Percentiles rank a stretch among this genome's conserved stretches.
These are phyloP conservation scores for Poicephalus gulielmi DNA, from an alignment of 2,113 vertebrate species.

Conservation along the genomic window DNA sequence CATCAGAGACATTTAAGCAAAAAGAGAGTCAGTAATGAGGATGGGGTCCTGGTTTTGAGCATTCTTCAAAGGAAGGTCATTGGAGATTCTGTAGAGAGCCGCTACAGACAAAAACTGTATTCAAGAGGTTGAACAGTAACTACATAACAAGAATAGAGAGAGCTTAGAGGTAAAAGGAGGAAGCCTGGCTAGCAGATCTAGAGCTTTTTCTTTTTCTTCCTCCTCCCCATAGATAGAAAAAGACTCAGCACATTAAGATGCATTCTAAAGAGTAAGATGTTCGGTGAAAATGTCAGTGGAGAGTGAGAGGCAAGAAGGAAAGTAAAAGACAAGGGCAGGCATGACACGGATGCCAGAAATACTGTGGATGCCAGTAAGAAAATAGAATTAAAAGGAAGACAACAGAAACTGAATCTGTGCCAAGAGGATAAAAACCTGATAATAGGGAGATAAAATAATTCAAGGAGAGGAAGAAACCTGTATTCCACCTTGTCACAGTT, in stretches of 20 bases:
- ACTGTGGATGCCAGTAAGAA: not conserved
- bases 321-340: not conserved
- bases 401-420: not conserved
- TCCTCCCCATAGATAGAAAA: not conserved
- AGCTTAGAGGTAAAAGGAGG: not conserved
- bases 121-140: not conserved
- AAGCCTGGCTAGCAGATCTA: not conserved
- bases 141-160: not conserved
- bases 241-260: not conserved
- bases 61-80: constrained; percentile 4
- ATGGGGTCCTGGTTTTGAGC: not conserved
- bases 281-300: not conserved
- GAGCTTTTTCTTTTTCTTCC: not conserved
- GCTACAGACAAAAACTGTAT: not conserved
- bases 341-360: not conserved
- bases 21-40: not conserved
- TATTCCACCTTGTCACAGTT: not conserved
- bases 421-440: not conserved
- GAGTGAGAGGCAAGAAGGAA: not conserved
- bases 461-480: not conserved
- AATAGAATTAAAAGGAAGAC: not conserved
- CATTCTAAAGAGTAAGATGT: not conserved
- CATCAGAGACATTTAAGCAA: not conserved
- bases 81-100: not conserved
- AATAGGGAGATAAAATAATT: not conserved